Evolutionary conservation across 1,140 invertebrate species (phyloP).

Genomic region (Octopus bimaculoides): DNA sequence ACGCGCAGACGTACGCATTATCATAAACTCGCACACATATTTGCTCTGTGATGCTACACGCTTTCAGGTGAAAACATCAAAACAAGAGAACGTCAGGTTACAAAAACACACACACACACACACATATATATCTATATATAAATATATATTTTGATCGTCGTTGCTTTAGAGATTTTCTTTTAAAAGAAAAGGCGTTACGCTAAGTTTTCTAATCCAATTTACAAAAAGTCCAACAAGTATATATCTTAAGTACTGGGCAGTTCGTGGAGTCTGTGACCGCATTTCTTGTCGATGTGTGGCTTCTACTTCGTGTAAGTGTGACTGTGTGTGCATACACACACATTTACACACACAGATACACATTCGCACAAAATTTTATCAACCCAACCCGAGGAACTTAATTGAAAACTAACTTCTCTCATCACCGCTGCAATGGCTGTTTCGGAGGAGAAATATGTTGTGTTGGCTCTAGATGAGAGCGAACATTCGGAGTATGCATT

Average conservation of each 20-base stretch:
- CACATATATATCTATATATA: neutral
- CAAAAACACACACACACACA: neutral
- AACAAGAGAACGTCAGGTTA: neutral
- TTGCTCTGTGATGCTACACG: neutral
- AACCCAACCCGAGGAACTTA: neutral
- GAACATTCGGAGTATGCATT: conserved; percentile 10
- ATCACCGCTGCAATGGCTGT: neutral
- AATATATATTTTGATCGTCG: no score
- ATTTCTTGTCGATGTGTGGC: neutral
- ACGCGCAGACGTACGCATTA: neutral
- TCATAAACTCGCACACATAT: neutral
- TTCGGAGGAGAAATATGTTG: neutral
- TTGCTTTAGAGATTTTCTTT: no score
- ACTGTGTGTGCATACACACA: neutral
- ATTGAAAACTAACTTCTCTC: neutral
- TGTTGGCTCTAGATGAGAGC: conserved; percentile 7
- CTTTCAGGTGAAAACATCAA: neutral
- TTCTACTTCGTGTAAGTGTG: neutral
- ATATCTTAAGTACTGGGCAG: neutral
- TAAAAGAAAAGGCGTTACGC: no score
- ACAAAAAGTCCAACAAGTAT: neutral
- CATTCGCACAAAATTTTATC: neutral
- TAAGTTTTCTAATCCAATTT: no score
- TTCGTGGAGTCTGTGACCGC: neutral
- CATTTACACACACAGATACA: neutral